A percentile compares a stretch with the other conserved stretches of the same genome.
Evolutionary conservation across 2,113 vertebrate genomes (phyloP).

Genomic region (Piliocolobus tephrosceles): DNA sequence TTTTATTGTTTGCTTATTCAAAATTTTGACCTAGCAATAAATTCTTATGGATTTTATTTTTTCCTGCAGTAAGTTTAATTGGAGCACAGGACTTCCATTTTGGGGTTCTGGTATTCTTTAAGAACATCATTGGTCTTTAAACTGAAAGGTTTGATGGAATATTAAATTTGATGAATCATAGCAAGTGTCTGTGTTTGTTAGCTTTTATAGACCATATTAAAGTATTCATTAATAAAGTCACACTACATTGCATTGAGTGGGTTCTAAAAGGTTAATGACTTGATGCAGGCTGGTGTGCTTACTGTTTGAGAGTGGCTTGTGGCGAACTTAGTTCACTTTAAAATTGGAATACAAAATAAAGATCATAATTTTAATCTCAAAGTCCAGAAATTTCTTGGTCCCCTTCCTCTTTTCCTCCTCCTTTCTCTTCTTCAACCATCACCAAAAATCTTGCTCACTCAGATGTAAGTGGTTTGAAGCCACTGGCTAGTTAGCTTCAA

Average conservation of each 20-base stretch:
- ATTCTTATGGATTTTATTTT: conserved; percentile 54
- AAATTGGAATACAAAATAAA: conserved; percentile 76
- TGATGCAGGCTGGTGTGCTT: conserved; percentile 78
- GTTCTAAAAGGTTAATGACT: conserved; percentile 86
- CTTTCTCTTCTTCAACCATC: background rate
- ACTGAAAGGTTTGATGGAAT: conserved; percentile 82
- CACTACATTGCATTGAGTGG: conserved; percentile 83
- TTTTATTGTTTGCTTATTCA: conserved; percentile 65
- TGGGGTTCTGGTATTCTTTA: conserved; percentile 61
- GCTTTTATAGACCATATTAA: conserved; percentile 85
- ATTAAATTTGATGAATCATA: conserved; percentile 87
- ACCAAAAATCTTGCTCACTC: background rate
- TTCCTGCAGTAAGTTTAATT: conserved; percentile 53
- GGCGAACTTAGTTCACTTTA: conserved; percentile 70
- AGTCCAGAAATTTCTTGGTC: background rate
- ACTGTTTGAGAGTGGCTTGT: conserved; percentile 68
- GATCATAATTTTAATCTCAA: conserved; percentile 60
- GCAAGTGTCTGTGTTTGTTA: conserved; percentile 78
- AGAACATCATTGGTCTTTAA: conserved; percentile 80
- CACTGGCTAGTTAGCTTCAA: background rate
- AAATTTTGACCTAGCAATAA: conserved; percentile 58
- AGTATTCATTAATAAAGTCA: conserved; percentile 86
- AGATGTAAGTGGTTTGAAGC: background rate
- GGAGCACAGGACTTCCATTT: conserved; percentile 65
- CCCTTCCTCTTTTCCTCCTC: background rate